phyloP scores from a whole-genome alignment of 92 coral and sea anemone genomes.

The Heliopora coerulea region DNA sequence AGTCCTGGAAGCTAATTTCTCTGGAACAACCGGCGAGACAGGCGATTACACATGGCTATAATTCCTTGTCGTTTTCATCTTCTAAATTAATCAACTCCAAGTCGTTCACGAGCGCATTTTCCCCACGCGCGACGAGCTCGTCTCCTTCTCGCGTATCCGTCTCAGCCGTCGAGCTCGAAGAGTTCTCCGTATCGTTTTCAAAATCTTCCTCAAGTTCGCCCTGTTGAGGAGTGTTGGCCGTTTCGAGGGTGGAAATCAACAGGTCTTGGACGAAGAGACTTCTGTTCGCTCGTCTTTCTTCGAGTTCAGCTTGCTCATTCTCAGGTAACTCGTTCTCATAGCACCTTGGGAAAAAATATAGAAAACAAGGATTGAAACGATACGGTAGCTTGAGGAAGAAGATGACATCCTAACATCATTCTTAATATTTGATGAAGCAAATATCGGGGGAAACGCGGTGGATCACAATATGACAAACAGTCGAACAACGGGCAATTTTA shows the following conservation, averaged over 20 bases:
- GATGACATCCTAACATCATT: no score
- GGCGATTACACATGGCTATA: not conserved
- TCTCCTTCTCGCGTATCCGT: constrained; percentile 26
- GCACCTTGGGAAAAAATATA: constrained; percentile 54
- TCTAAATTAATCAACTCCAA: constrained; percentile 39
- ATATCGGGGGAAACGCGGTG: no score
- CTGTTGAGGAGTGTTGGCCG: not conserved
- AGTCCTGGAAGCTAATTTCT: not conserved
- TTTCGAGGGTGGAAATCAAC: constrained; percentile 80
- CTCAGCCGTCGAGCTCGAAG: constrained; percentile 5
- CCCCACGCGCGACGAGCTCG: not conserved
- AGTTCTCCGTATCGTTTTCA: not conserved
- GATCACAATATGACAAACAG: no score
- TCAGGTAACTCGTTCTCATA: constrained; percentile 84
- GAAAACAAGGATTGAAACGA: no score
- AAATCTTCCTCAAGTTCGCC: constrained; percentile 6
- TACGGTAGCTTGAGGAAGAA: no score
- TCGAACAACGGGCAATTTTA: no score
- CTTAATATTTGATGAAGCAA: no score
- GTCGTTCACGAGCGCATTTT: constrained; percentile 3
- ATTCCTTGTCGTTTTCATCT: constrained; percentile 27
- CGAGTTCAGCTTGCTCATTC: constrained; percentile 79
- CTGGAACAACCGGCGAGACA: no score
- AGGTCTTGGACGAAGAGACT: constrained; percentile 97
- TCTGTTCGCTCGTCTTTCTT: constrained; percentile 82